Conservation (phyloP, 2,797 vertebrate species). For the Urophycis tenuis region DNA sequence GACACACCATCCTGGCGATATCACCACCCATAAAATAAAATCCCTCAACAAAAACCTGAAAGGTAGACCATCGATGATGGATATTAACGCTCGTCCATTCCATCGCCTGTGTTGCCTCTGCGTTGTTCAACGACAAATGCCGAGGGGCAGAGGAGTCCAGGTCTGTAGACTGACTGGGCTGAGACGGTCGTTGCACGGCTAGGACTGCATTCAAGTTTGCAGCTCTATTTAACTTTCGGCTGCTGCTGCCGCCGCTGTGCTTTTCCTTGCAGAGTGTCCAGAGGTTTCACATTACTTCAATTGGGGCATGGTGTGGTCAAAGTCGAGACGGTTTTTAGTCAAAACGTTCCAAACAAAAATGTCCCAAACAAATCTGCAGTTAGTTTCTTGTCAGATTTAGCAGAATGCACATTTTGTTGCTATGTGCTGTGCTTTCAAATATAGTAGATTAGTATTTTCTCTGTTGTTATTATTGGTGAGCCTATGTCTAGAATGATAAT, state of each 20-base stretch:
- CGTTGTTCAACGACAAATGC: constrained; percentile 24
- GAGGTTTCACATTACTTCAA: constrained; percentile 66
- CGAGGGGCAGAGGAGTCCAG: constrained; percentile 34
- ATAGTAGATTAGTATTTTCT: neutral
- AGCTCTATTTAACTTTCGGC: constrained; percentile 40
- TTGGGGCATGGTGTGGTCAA: constrained; percentile 61
- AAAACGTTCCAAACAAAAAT: neutral
- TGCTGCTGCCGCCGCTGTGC: constrained; percentile 24
- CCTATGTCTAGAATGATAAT: neutral
- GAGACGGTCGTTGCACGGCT: constrained; percentile 37
- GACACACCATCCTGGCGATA: constrained; percentile 57
- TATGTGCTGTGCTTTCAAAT: neutral
- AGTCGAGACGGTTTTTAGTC: constrained; percentile 48
- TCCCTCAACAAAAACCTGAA: constrained; percentile 40
- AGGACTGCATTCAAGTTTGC: constrained; percentile 46
- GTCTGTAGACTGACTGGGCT: too few relatives aligned
- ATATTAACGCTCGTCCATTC: constrained; percentile 44
- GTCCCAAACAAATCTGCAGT: neutral
- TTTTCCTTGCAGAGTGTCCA: constrained; percentile 55
- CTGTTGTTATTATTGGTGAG: neutral
- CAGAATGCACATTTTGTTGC: neutral
- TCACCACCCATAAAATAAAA: constrained; percentile 47
- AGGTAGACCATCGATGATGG: constrained; percentile 45
- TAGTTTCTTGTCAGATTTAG: neutral
- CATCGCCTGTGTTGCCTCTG: neutral